A percentile compares a stretch with the other conserved stretches of the same genome.
These are phyloP conservation scores for Peromyscus leucopus DNA, from an alignment of 2,113 vertebrate species.

Conservation along the genomic window DNA sequence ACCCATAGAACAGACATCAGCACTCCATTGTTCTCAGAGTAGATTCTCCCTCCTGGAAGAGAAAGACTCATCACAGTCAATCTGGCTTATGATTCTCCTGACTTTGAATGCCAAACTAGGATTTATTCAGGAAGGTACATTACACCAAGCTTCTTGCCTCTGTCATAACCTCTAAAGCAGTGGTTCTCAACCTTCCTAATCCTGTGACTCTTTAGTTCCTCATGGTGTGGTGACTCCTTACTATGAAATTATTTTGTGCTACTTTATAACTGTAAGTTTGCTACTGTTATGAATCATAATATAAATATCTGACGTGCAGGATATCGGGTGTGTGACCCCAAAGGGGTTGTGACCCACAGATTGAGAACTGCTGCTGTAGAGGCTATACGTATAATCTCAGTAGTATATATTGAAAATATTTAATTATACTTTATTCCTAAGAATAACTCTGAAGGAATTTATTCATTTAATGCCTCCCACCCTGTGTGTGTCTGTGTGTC, in stretches of 20 bases:
- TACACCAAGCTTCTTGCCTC: conserved; percentile 52
- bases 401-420: conserved; percentile 63
- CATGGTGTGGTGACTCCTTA: background rate
- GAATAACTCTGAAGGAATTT: conserved; percentile 30
- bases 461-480: conserved; percentile 11
- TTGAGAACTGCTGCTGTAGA: background rate
- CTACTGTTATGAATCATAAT: background rate
- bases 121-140: conserved; percentile 63
- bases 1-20: background rate
- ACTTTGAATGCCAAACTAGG: conserved; percentile 59
- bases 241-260: background rate
- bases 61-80: conserved; percentile 33
- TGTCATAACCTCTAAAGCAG: background rate
- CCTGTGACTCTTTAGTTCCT: background rate
- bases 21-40: conserved; percentile 1
- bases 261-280: background rate
- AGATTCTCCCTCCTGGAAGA: conserved; percentile 55
- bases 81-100: background rate
- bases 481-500: background rate
- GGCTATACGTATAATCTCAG: background rate
- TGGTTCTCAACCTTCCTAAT: background rate
- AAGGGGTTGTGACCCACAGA: background rate
- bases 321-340: background rate
- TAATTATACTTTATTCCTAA: conserved; percentile 56
- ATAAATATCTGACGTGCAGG: background rate